These are phyloP conservation scores for Metopia argyrocephala DNA, from an alignment of 2,888 invertebrate genomes.

Conservation along the genomic window DNA sequence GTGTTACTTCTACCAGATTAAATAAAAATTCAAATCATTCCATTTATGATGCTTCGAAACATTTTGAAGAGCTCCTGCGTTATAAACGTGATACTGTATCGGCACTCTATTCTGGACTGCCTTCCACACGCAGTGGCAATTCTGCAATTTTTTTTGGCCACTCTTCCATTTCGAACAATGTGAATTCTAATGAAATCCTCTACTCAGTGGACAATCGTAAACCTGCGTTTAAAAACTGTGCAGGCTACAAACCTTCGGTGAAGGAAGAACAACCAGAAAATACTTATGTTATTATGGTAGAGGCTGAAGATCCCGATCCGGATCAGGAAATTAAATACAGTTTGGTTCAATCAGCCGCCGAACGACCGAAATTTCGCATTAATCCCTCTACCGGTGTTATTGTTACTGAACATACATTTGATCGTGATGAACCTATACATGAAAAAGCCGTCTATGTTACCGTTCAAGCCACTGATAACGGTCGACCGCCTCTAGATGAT, in stretches of 20 bases:
- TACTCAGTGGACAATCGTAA: slow-evolving; percentile 86
- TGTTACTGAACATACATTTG: slow-evolving; percentile 87
- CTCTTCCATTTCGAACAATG: slow-evolving; percentile 59
- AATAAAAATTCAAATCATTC: slow-evolving; percentile 50
- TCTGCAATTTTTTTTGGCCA: slow-evolving; percentile 59
- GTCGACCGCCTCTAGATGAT: slow-evolving; percentile 92
- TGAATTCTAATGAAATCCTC: slow-evolving; percentile 68
- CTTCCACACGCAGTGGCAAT: slow-evolving; percentile 65
- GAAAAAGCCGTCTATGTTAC: slow-evolving; percentile 91
- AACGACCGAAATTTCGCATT: slow-evolving; percentile 88
- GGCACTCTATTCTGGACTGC: slow-evolving; percentile 68
- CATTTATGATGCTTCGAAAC: slow-evolving; percentile 45
- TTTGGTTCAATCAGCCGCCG: slow-evolving; percentile 87
- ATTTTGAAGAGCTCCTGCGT: slow-evolving; percentile 61
- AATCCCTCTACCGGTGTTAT: slow-evolving; percentile 88
- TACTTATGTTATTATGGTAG: slow-evolving; percentile 83
- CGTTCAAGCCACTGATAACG: slow-evolving; percentile 95
- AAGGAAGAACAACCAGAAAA: slow-evolving; percentile 88
- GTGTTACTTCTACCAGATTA: slow-evolving; percentile 34
- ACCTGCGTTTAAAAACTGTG: slow-evolving; percentile 91
- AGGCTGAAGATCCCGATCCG: slow-evolving; percentile 81
- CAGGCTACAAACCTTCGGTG: slow-evolving; percentile 88
- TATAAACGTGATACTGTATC: slow-evolving; percentile 63
- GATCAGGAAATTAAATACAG: slow-evolving; percentile 91
- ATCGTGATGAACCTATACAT: slow-evolving; percentile 92